phyloP scores from a whole-genome alignment of 1,140 invertebrate species.

The Tyrophagus putrescentiae region DNA sequence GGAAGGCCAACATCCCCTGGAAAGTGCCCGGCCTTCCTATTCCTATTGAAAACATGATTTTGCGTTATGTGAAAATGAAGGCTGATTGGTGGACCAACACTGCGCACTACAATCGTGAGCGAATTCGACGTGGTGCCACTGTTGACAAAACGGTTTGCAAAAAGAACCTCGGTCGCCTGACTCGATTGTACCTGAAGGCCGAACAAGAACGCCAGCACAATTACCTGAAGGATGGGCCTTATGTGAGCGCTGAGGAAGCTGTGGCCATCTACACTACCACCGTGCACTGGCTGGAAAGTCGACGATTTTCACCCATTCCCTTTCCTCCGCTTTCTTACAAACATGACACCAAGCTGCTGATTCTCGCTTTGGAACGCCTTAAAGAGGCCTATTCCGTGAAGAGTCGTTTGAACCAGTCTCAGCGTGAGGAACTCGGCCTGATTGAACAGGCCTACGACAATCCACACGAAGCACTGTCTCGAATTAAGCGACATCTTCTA shows the following conservation, averaged over 20 bases:
- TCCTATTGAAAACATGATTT: conserved; percentile 99
- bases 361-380: conserved; percentile 84
- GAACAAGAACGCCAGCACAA: conserved; percentile 99
- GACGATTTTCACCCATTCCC: conserved; percentile 94
- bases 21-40: conserved; percentile 94
- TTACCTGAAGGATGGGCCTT: conserved; percentile 97
- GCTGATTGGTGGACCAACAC: conserved; percentile 99
- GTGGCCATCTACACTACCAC: conserved; percentile 99
- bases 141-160: conserved; percentile 99
- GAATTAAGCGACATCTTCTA: conserved; percentile 96
- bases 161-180: conserved; percentile 93
- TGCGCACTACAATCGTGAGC: conserved; percentile 96
- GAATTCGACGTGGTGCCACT: conserved; percentile 77
- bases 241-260: conserved; percentile 97
- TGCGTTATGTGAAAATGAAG: conserved; percentile 99
- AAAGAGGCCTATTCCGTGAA: conserved; percentile 99
- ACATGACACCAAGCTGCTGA: conserved; percentile 95
- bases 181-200: conserved; percentile 88
- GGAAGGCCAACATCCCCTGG: conserved; percentile 99
- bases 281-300: conserved; percentile 96
- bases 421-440: conserved; percentile 90
- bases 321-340: conserved; percentile 98
- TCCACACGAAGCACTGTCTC: conserved; percentile 93
- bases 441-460: conserved; percentile 99
- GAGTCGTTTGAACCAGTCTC: conserved; percentile 93